Percentiles rank a stretch among this genome's conserved stretches.
Conservation (phyloP, 2,113 vertebrate genomes). For the Gymnogyps californianus region DNA sequence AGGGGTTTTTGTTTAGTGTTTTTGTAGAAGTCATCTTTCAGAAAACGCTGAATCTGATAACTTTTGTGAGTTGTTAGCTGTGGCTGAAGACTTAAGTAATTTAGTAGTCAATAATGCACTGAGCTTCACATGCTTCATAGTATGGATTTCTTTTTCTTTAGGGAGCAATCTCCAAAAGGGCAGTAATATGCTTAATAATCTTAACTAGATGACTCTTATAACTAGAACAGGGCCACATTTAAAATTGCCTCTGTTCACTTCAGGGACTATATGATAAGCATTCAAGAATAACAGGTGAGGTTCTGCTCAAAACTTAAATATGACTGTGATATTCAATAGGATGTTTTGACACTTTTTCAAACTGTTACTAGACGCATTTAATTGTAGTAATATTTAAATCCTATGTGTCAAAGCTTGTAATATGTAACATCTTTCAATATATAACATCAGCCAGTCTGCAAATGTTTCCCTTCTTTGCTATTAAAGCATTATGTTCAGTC, state of each 20-base stretch:
- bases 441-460: neutral
- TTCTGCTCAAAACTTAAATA: neutral
- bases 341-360: neutral
- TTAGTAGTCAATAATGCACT: neutral
- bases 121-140: neutral
- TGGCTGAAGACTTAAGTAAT: neutral
- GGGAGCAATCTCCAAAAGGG: neutral
- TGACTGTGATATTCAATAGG: neutral
- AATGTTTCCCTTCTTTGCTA: neutral
- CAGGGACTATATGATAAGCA: neutral
- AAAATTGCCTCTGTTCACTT: neutral
- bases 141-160: neutral
- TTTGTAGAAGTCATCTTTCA: neutral
- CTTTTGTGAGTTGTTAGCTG: neutral
- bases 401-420: neutral
- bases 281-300: neutral
- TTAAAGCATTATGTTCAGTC: neutral
- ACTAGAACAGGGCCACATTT: neutral
- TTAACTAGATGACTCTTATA: neutral
- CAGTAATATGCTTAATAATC: neutral
- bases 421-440: neutral
- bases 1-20: neutral
- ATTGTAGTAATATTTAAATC: neutral
- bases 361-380: neutral
- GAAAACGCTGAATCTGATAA: neutral